These are phyloP conservation scores for Rotaria magnacalcarata DNA, from an alignment of 2,888 invertebrate species.

Conservation along the genomic window DNA sequence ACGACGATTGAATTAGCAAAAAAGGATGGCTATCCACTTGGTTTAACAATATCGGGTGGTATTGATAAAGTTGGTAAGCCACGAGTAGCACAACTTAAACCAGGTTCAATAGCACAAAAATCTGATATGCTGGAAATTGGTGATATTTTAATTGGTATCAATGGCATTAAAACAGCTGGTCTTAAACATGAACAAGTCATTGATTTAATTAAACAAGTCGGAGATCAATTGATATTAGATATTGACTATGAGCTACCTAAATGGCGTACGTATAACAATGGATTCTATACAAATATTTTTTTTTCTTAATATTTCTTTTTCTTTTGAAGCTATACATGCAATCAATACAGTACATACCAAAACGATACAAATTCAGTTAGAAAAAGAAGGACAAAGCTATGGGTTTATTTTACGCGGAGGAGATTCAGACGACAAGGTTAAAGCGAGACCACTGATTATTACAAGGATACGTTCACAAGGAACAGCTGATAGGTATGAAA, in stretches of 20 bases:
- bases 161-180: constrained; percentile 41
- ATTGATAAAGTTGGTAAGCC: constrained; percentile 45
- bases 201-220: constrained; percentile 45
- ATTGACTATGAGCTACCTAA: constrained; percentile 45
- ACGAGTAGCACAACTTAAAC: constrained; percentile 42
- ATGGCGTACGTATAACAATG: constrained; percentile 40
- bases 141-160: constrained; percentile 44
- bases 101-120: constrained; percentile 43
- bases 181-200: constrained; percentile 45
- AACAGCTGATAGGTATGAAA: constrained; percentile 67
- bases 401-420: constrained; percentile 83
- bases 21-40: constrained; percentile 30
- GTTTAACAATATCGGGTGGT: constrained; percentile 35
- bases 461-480: constrained; percentile 82
- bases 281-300: neutral
- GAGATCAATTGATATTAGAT: constrained; percentile 43
- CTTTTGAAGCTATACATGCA: constrained; percentile 41
- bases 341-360: constrained; percentile 42
- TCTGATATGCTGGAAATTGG: constrained; percentile 45
- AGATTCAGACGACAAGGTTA: constrained; percentile 64
- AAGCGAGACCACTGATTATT: constrained; percentile 72
- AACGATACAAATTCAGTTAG: constrained; percentile 45
- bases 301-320: neutral
- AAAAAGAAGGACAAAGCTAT: constrained; percentile 72
- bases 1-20: constrained; percentile 6